These are phyloP conservation scores for Euphonia xanthogaster DNA, from an alignment of 2,797 vertebrate species.

Conservation along the genomic window DNA sequence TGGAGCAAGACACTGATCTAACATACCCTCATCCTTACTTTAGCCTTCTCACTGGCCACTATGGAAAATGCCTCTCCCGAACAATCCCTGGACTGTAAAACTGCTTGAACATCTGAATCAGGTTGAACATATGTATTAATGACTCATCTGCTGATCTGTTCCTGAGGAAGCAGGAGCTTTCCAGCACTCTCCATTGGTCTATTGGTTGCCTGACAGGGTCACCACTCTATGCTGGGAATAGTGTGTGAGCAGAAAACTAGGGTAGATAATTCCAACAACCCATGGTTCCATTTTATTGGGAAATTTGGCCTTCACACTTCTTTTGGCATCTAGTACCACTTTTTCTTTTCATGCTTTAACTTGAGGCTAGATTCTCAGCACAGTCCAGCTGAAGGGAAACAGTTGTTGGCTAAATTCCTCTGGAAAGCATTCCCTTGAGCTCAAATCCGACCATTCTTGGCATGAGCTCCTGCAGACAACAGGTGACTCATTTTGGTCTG, in stretches of 20 bases:
- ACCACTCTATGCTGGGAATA: neutral
- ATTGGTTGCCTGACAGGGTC: neutral
- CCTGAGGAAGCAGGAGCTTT: neutral
- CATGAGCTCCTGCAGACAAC: conserved; percentile 15
- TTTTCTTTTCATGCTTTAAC: neutral
- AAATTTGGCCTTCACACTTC: neutral
- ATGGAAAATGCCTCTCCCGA: neutral
- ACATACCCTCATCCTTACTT: neutral
- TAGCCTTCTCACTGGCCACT: neutral
- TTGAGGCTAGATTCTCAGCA: neutral
- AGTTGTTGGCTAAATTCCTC: neutral
- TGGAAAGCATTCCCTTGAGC: conserved; percentile 8
- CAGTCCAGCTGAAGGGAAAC: neutral
- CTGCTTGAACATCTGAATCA: neutral
- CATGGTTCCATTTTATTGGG: neutral
- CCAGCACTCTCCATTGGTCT: fast-evolving
- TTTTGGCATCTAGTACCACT: neutral
- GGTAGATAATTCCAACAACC: neutral
- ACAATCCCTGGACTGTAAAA: neutral
- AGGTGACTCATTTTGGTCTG: conserved; percentile 57
- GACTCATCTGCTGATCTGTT: neutral
- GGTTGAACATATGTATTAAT: neutral
- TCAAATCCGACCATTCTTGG: neutral
- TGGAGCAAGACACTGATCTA: neutral
- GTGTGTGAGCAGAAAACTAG: neutral